Evolutionary conservation across 1,140 invertebrate species (phyloP).

Genomic region (Drosophila subobscura): DNA sequence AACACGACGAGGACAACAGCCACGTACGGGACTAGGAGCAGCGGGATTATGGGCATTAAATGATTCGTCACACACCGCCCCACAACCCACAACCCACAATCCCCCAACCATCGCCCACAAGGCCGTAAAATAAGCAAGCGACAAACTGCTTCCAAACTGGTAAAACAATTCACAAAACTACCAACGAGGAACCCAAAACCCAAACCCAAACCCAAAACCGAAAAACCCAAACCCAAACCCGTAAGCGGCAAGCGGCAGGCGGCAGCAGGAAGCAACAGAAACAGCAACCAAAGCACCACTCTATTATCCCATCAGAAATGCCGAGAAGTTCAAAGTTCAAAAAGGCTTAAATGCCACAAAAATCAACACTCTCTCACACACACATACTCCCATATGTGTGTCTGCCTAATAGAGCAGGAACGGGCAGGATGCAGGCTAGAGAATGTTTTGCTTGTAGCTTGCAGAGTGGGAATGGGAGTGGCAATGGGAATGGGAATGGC

Average conservation of each 20-base stretch:
- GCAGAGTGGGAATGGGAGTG: not conserved
- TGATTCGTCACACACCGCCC: conserved; percentile 55
- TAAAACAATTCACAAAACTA: conserved; percentile 42
- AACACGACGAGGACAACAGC: conserved; percentile 19
- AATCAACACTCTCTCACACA: conserved; percentile 60
- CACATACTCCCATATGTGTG: conserved; percentile 6
- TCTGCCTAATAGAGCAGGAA: conserved; percentile 38
- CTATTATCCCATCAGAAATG: conserved; percentile 19
- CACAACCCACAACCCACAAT: conserved; percentile 11
- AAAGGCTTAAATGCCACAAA: conserved; percentile 78
- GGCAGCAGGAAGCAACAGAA: too few species aligned
- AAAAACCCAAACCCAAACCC: not conserved
- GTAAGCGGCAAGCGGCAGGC: too few species aligned
- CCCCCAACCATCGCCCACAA: conserved; percentile 6
- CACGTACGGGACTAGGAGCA: conserved; percentile 37
- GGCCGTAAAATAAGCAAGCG: conserved; percentile 41
- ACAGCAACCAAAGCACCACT: conserved; percentile 23
- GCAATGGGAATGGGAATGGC: conserved; percentile 5
- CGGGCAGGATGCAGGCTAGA: not conserved
- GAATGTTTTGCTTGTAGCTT: too few species aligned
- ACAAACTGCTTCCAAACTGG: conserved; percentile 33
- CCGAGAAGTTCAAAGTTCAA: conserved; percentile 72
- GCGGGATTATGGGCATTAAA: conserved; percentile 58
- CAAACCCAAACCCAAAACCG: not conserved
- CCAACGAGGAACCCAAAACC: conserved; percentile 3